phyloP scores from a whole-genome alignment of 2,113 vertebrate species.

The Percina caprodes region DNA sequence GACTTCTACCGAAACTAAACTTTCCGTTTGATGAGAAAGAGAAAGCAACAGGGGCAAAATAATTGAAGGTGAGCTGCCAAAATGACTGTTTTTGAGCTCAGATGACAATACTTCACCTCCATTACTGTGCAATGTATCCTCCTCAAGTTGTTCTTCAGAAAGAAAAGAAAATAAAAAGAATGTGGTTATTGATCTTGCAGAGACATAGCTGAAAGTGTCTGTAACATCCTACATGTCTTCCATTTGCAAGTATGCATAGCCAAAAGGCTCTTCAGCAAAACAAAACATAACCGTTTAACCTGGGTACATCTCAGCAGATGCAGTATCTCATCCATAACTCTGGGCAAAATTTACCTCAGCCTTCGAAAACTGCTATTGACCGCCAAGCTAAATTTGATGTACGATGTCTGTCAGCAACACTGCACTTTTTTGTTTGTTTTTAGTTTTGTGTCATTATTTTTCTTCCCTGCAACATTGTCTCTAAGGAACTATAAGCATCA shows the following conservation, averaged over 20 bases:
- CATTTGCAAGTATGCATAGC: constrained; percentile 51
- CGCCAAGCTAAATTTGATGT: constrained; percentile 23
- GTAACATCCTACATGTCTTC: constrained; percentile 28
- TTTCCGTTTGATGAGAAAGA: constrained; percentile 49
- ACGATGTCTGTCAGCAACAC: constrained; percentile 44
- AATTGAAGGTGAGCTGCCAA: constrained; percentile 54
- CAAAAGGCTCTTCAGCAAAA: constrained; percentile 40
- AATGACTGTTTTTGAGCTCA: constrained; percentile 51
- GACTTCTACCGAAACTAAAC: constrained; percentile 37
- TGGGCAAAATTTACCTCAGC: constrained; percentile 36
- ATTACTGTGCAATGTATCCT: constrained; percentile 85
- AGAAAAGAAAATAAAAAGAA: constrained; percentile 63
- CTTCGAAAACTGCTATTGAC: constrained; percentile 37
- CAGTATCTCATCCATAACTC: constrained; percentile 33
- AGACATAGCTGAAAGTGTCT: constrained; percentile 46
- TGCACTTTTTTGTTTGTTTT: constrained; percentile 6
- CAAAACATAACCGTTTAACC: constrained; percentile 27
- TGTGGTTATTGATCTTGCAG: constrained; percentile 73
- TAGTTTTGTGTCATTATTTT: constrained; percentile 50
- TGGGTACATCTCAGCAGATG: constrained; percentile 25
- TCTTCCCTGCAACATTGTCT: constrained; percentile 48
- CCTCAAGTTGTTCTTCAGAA: constrained; percentile 86
- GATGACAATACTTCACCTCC: constrained; percentile 84
- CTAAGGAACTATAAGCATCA: constrained; percentile 52
- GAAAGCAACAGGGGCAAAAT: constrained; percentile 12